Percentiles rank a stretch among this genome's conserved stretches.
These are phyloP conservation scores for Palloptera scutellata DNA, from an alignment of 2,888 invertebrate species.

Conservation along the genomic window DNA sequence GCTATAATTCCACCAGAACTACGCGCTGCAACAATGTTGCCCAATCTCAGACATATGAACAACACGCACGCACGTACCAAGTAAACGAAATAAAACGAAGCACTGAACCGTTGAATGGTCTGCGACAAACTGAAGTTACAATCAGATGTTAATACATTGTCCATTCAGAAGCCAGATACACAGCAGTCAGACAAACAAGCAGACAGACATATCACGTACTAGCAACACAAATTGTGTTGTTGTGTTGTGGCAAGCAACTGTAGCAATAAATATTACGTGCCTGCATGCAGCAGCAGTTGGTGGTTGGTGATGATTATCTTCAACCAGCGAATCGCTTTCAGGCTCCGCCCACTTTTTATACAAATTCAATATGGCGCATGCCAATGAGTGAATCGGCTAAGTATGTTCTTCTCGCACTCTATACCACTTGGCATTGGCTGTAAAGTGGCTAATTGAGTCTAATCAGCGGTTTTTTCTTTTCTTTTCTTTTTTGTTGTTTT, in stretches of 20 bases:
- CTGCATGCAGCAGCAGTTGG: conserved; percentile 9
- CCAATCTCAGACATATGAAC: conserved; percentile 14
- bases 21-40: conserved; percentile 3
- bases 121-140: conserved; percentile 51
- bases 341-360: conserved; percentile 47
- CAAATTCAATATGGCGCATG: conserved; percentile 57
- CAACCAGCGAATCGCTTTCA: conserved; percentile 40
- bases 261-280: conserved; percentile 1
- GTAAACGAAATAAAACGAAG: conserved; percentile 35
- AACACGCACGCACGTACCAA: conserved; percentile 23
- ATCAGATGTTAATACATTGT: conserved; percentile 3
- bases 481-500: conserved; percentile 37
- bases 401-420: conserved; percentile 3
- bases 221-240: conserved; percentile 18
- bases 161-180: conserved; percentile 24
- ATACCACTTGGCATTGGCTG: conserved; percentile 39
- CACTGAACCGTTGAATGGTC: conserved; percentile 61
- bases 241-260: conserved; percentile 19
- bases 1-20: too few relatives aligned
- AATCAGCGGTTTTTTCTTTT: conserved; percentile 35
- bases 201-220: conserved; percentile 45
- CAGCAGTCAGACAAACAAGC: conserved; percentile 39
- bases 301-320: conserved; percentile 26
- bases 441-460: conserved; percentile 47
- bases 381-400: conserved; percentile 39